These are phyloP conservation scores for Halichoerus grypus DNA, from an alignment of 2,113 vertebrate genomes.

Conservation along the genomic window DNA sequence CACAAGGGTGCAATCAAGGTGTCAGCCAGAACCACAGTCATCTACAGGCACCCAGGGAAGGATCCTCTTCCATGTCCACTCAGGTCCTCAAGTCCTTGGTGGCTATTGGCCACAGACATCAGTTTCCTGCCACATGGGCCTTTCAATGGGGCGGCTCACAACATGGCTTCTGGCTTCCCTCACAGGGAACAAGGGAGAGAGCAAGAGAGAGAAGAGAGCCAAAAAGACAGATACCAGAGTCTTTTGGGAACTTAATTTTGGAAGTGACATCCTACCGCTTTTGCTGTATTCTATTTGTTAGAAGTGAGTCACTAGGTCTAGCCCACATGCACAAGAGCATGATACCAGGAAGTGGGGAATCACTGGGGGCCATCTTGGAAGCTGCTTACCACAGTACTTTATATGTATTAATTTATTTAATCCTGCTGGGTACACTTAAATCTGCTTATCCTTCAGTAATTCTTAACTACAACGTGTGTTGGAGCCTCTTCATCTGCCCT, in stretches of 20 bases:
- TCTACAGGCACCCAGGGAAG: background rate
- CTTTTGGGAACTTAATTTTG: constrained; percentile 18
- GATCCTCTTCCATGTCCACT: background rate
- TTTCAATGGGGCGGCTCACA: background rate
- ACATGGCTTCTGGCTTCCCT: background rate
- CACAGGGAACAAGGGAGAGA: background rate
- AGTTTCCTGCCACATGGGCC: background rate
- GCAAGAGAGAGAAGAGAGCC: background rate
- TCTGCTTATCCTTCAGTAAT: background rate
- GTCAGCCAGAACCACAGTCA: background rate
- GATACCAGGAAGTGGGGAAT: background rate
- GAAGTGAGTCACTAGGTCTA: background rate
- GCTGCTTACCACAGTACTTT: background rate
- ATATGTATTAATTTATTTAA: background rate
- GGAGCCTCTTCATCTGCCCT: background rate
- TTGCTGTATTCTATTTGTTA: constrained; percentile 4
- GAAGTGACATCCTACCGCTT: background rate
- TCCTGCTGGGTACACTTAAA: background rate
- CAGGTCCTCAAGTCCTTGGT: background rate
- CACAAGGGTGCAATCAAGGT: background rate
- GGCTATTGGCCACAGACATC: background rate
- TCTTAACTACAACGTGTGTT: background rate
- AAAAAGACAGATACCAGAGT: background rate
- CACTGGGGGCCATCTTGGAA: background rate
- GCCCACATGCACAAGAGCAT: background rate